A percentile compares a stretch with the other conserved stretches of the same genome.
Evolutionary conservation across 2,888 invertebrate species (phyloP).

Genomic region (Lathronympha strigana): DNA sequence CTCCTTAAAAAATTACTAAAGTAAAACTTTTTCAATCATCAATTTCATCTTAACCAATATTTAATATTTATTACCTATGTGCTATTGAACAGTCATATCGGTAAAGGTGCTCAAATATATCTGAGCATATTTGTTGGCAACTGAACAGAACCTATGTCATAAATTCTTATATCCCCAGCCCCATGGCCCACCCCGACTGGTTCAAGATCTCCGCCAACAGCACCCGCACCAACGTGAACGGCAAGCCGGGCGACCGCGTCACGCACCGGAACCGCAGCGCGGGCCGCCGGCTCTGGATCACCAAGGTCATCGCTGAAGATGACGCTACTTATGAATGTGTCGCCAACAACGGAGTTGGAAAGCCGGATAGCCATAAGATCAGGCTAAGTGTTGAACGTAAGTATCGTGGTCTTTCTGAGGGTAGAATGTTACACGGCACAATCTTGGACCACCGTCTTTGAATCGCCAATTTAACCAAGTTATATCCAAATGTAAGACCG

Average conservation of each 20-base stretch:
- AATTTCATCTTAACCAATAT: too few species aligned
- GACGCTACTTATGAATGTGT: constrained; percentile 67
- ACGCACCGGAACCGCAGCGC: constrained; percentile 70
- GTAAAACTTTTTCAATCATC: too few species aligned
- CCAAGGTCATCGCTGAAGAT: constrained; percentile 61
- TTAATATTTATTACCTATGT: too few species aligned
- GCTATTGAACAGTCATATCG: too few species aligned
- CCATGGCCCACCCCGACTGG: constrained; percentile 67
- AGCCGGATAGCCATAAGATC: constrained; percentile 61
- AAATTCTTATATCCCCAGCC: constrained; percentile 56
- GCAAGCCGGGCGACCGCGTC: constrained; percentile 58
- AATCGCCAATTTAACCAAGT: too few species aligned
- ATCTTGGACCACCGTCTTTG: too few species aligned
- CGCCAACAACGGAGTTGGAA: constrained; percentile 63
- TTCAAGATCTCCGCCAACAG: constrained; percentile 59
- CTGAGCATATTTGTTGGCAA: too few species aligned
- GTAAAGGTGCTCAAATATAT: too few species aligned
- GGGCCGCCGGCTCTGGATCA: constrained; percentile 70
- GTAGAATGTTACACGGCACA: too few species aligned
- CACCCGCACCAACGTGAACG: constrained; percentile 55
- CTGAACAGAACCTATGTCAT: too few species aligned
- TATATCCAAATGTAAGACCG: too few species aligned
- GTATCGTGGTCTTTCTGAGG: constrained; percentile 49
- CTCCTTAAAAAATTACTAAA: too few species aligned
- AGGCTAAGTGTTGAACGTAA: constrained; percentile 67